phyloP scores from a whole-genome alignment of 2,113 vertebrate genomes.

The Myotis yumanensis region DNA sequence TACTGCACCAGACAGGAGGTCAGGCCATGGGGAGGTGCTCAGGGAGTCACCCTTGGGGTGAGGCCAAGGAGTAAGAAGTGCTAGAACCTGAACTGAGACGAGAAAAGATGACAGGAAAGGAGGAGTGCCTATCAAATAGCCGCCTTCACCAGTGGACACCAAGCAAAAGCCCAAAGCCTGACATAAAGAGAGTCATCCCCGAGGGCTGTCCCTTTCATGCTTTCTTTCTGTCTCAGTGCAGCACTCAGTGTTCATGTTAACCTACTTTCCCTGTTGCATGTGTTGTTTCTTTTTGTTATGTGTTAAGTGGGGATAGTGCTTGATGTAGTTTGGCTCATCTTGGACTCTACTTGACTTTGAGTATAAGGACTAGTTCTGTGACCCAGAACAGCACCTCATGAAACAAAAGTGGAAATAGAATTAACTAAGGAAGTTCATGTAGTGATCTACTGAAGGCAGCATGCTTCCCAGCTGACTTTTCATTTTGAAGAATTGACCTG shows the following conservation, averaged over 20 bases:
- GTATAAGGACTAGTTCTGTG: background rate
- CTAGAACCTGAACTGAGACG: no score
- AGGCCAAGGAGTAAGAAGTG: background rate
- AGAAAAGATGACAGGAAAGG: background rate
- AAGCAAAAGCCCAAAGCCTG: background rate
- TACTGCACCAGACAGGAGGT: background rate
- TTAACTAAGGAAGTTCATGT: background rate
- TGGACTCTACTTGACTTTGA: background rate
- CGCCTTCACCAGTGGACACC: background rate
- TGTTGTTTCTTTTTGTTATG: background rate
- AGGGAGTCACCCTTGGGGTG: background rate
- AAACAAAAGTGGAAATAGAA: background rate
- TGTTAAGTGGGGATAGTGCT: background rate
- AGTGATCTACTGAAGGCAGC: background rate
- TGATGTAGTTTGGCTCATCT: background rate
- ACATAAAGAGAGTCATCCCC: background rate
- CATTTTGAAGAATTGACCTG: conserved; percentile 5
- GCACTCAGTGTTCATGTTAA: background rate
- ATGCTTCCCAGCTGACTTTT: background rate
- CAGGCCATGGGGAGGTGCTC: background rate
- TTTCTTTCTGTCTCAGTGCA: background rate
- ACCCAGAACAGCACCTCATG: background rate
- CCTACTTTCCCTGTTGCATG: no score
- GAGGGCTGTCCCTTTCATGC: background rate
- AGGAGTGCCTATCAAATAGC: background rate